A percentile compares a stretch with the other conserved stretches of the same genome.
Evolutionary conservation across 2,113 vertebrate genomes (phyloP).

Genomic region (Cranoglanis bouderius): DNA sequence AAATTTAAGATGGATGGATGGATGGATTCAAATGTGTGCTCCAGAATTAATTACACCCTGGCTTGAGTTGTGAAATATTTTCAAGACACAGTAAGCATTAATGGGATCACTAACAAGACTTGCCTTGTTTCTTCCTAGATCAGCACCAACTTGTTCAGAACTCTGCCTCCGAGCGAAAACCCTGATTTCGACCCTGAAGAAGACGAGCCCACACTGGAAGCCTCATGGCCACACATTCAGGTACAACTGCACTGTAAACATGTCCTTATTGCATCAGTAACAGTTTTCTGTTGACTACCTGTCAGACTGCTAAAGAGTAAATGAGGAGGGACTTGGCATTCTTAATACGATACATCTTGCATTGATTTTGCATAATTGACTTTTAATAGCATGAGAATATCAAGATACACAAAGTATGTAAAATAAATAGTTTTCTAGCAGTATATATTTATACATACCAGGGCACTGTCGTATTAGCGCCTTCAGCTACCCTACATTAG

Average conservation of each 20-base stretch:
- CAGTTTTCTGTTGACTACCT: background rate
- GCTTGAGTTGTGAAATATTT: background rate
- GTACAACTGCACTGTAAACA: conserved; percentile 63
- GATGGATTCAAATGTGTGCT: background rate
- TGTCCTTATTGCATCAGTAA: background rate
- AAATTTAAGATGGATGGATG: no score
- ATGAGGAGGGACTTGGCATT: background rate
- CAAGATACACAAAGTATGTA: background rate
- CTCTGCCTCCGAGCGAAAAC: conserved; percentile 96
- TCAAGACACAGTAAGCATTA: background rate
- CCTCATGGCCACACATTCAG: conserved; percentile 97
- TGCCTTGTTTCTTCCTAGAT: conserved; percentile 77
- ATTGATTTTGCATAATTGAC: background rate
- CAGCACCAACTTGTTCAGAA: conserved; percentile 92
- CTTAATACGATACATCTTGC: background rate
- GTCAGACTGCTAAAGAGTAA: background rate
- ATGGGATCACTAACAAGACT: background rate
- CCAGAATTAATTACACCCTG: background rate
- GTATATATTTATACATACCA: background rate
- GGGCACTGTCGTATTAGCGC: background rate
- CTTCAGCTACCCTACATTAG: no score
- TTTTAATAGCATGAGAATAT: background rate
- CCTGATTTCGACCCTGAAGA: conserved; percentile 99
- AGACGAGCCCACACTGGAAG: conserved; percentile 96
- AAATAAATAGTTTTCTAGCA: background rate